phyloP scores from a whole-genome alignment of 2,797 vertebrate genomes.

The Takifugu rubripes region DNA sequence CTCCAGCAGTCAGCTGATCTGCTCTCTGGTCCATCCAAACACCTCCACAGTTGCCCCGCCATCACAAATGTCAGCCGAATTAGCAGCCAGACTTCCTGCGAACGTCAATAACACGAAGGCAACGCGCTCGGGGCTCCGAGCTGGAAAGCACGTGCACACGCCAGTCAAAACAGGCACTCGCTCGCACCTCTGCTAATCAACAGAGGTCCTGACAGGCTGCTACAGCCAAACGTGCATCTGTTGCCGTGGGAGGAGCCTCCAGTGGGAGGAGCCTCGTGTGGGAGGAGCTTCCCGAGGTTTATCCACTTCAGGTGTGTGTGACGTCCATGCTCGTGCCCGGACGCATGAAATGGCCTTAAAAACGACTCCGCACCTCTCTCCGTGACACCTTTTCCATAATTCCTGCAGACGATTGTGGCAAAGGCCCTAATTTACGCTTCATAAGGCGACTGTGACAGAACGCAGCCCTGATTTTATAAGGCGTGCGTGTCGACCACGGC shows the following conservation, averaged over 20 bases:
- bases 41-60: conserved; percentile 26
- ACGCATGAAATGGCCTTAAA: too few relatives aligned
- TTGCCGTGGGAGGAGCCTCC: conserved; percentile 1
- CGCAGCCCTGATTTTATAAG: too few relatives aligned
- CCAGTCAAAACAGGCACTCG: conserved; percentile 13
- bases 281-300: too few relatives aligned
- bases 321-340: too few relatives aligned
- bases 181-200: conserved; percentile 19
- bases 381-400: background rate
- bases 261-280: too few relatives aligned
- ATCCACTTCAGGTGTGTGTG: too few relatives aligned
- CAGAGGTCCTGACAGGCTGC: conserved; percentile 33
- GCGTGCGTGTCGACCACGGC: too few relatives aligned
- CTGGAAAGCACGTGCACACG: conserved; percentile 6
- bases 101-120: conserved; percentile 14
- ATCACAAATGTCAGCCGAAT: conserved; percentile 61
- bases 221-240: conserved; percentile 33
- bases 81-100: conserved; percentile 37
- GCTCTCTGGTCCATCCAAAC: conserved; percentile 33
- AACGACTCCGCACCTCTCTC: too few relatives aligned
- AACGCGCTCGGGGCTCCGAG: conserved; percentile 10
- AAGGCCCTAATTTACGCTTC: too few relatives aligned
- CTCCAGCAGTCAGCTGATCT: conserved; percentile 51
- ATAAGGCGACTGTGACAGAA: too few relatives aligned
- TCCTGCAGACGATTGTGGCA: background rate